Evolutionary conservation across 2,888 invertebrate genomes (phyloP).

Genomic region (Eulithis testata): DNA sequence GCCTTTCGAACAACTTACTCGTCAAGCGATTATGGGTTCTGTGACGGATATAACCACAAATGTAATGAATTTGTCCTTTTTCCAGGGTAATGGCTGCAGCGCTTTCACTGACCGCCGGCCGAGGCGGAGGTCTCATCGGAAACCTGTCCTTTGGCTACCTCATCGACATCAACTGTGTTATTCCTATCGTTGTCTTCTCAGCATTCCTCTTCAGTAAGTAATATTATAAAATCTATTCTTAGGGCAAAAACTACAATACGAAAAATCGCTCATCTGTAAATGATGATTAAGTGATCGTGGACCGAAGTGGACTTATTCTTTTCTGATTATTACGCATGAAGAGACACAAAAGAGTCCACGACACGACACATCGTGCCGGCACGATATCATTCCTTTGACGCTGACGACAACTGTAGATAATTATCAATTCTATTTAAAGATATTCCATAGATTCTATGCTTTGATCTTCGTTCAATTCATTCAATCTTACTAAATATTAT

Average conservation of each 20-base stretch:
- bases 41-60: neutral
- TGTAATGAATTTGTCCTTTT: constrained; percentile 6
- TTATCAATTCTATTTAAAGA: no score
- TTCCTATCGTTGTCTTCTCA: constrained; percentile 90
- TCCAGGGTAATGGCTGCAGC: constrained; percentile 93
- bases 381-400: no score
- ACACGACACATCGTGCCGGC: no score
- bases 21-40: neutral
- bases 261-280: no score
- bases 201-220: constrained; percentile 89
- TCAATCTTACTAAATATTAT: neutral
- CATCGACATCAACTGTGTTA: constrained; percentile 90
- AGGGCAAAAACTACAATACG: no score
- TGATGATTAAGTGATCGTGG: no score
- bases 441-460: no score
- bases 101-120: constrained; percentile 90
- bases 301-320: no score
- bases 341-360: no score
- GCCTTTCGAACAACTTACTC: neutral
- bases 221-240: neutral
- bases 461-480: neutral
- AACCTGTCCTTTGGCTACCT: constrained; percentile 91
- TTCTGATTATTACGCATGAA: no score
- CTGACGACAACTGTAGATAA: no score
- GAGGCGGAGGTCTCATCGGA: constrained; percentile 90